Evolutionary conservation across 2,888 invertebrate species (phyloP).

Genomic region (Hedya salicella): DNA sequence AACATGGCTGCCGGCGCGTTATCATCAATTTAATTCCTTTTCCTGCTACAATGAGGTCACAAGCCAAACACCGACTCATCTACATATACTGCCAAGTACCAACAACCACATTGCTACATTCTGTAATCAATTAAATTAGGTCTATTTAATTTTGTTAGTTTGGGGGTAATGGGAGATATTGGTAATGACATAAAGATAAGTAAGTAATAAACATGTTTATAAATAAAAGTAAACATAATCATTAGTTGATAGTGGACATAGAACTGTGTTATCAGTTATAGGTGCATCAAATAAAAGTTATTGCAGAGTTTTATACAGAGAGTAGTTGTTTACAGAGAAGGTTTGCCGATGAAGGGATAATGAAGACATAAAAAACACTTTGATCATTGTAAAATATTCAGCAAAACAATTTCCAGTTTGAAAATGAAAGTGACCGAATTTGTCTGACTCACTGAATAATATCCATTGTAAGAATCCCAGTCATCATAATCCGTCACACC

Average conservation of each 20-base stretch:
- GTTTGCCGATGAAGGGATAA: background rate
- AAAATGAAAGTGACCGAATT: slow-evolving; percentile 4
- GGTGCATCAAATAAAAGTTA: slow-evolving; percentile 41
- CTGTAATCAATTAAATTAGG: slow-evolving; percentile 41
- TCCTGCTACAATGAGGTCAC: slow-evolving; percentile 83
- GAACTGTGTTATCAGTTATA: slow-evolving; percentile 7
- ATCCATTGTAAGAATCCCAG: slow-evolving; percentile 80
- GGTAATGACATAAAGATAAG: slow-evolving; percentile 15
- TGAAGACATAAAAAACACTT: background rate
- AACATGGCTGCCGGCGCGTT: slow-evolving; percentile 68
- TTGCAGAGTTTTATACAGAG: slow-evolving; percentile 51
- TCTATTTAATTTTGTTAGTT: background rate
- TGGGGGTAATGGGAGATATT: slow-evolving; percentile 13
- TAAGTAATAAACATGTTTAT: slow-evolving; percentile 12
- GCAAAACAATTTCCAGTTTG: background rate
- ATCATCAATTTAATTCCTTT: slow-evolving; percentile 80
- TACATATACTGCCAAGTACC: slow-evolving; percentile 53
- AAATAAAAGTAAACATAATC: slow-evolving; percentile 22
- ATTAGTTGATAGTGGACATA: slow-evolving; percentile 8
- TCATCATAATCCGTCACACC: slow-evolving; percentile 80
- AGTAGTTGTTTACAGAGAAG: background rate
- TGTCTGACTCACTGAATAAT: slow-evolving; percentile 73
- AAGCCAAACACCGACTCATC: slow-evolving; percentile 66
- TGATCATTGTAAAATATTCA: background rate
- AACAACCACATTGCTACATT: slow-evolving; percentile 47